phyloP scores from a whole-genome alignment of 2,113 vertebrate genomes.

The Acanthisitta chloris region DNA sequence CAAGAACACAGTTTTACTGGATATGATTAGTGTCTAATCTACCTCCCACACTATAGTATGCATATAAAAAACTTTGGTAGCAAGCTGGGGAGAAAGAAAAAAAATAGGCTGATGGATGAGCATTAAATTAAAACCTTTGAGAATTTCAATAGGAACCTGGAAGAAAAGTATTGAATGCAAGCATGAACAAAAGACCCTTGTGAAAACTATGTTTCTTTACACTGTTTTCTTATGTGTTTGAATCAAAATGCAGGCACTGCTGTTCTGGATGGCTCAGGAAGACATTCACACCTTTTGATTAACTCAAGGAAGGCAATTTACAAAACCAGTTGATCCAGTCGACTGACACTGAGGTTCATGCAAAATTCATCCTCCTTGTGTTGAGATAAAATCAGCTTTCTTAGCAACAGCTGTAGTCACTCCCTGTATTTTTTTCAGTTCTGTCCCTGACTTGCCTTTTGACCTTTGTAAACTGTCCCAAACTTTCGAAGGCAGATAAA shows the following conservation, averaged over 20 bases:
- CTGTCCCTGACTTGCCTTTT: not conserved
- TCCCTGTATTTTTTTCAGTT: not conserved
- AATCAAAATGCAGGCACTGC: not conserved
- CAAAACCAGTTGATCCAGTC: not conserved
- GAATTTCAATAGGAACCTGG: not conserved
- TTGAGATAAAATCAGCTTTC: not conserved
- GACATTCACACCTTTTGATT: not conserved
- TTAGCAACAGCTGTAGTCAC: not conserved
- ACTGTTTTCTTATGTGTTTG: not conserved
- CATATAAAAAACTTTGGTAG: not conserved
- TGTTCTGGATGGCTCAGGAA: not conserved
- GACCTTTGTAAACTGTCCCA: not conserved
- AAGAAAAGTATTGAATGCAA: not conserved
- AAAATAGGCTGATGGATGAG: not conserved
- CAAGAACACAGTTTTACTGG: not conserved
- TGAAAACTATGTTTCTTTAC: not conserved
- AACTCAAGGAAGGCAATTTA: not conserved
- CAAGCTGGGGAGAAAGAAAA: not conserved
- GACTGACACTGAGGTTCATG: not conserved
- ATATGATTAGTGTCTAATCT: not conserved
- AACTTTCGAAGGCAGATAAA: not conserved
- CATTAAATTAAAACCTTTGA: not conserved
- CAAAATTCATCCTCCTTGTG: not conserved
- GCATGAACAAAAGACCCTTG: not conserved
- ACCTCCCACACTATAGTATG: not conserved